Base-by-base conservation (phyloP, 2,113 vertebrate species). In the Perca flavescens region DNA sequence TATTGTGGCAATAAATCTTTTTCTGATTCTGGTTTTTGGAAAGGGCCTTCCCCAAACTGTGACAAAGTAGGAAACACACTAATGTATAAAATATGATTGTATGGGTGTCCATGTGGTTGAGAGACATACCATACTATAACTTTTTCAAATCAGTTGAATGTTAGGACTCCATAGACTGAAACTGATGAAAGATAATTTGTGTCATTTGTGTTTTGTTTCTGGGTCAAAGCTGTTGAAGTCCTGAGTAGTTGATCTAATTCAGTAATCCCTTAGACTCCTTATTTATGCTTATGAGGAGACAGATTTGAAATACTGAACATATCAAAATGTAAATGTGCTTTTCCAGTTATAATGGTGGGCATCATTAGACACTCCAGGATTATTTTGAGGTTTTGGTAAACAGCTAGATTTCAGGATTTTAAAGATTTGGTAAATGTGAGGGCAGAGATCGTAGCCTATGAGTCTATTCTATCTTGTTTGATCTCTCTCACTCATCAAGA, bases 401-500 rank as follows among this genome's bases (percentile, higher is more conserved):
- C 40, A 43, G 40, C 10, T 10, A 40, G 40, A 40, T 1, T 40
- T 40, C 40, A 11, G 40, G 40, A 40, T 40, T 10, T 40, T 11
- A 11, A 40, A 40, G 40, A 11, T 40, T 40, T 40, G 40, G 9
- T 10, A 40, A 40, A 40, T 40, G 40, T 40, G 40, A 40, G 6
- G 36, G 36, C 36, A 9, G 36, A 40, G 9, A 40, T 40, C 9
- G 2, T 36, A 40, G 36, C 36, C 8, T 8, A 40, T 40, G 40
- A 40, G 9, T 40, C 40, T 40, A 10, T 2, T 10, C 40, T 40
- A 40, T 10, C 40, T 40, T 40, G 40, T 75, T 83, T 80, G 69
- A 82, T 85, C 68, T 71, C 21, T 53, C 21, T 87, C 77, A 71
- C 72, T 80, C 79, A 81, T 76, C 73, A 80, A 78, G 69, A 71